These are phyloP conservation scores for Haliclystus octoradiatus DNA, from an alignment of 30 jellyfish, hydroid and myxozoan species.

Conservation along the genomic window DNA sequence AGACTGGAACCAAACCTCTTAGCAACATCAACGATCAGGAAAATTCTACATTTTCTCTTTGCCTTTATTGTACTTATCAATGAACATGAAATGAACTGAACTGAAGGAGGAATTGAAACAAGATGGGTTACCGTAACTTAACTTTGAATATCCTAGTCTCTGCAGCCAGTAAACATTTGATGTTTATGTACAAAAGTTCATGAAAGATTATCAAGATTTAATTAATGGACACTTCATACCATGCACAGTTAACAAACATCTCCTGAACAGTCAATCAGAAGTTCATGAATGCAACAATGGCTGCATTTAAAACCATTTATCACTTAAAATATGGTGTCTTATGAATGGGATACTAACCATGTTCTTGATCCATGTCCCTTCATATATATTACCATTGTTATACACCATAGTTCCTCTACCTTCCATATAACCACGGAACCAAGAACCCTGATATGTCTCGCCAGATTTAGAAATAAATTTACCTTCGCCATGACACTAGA, in stretches of 20 bases:
- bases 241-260: too few species aligned
- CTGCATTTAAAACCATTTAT: too few species aligned
- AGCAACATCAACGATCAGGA: constrained; percentile 1
- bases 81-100: background rate
- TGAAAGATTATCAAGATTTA: too few species aligned
- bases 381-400: constrained; percentile 69
- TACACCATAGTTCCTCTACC: constrained; percentile 61
- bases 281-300: too few species aligned
- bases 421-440: constrained; percentile 73
- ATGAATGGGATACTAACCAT: constrained; percentile 71
- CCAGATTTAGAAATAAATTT: constrained; percentile 35
- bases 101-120: background rate
- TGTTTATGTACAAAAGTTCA: too few species aligned
- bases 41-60: background rate
- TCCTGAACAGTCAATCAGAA: too few species aligned
- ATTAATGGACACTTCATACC: too few species aligned
- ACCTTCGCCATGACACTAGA: constrained; percentile 65
- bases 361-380: constrained; percentile 79
- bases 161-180: too few species aligned
- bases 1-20: background rate
- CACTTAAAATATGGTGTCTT: too few species aligned
- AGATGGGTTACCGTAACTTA: too few species aligned
- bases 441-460: constrained; percentile 46
- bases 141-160: too few species aligned
- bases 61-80: background rate